phyloP scores from a whole-genome alignment of 2,113 vertebrate genomes.

The Triplophysa rosa region DNA sequence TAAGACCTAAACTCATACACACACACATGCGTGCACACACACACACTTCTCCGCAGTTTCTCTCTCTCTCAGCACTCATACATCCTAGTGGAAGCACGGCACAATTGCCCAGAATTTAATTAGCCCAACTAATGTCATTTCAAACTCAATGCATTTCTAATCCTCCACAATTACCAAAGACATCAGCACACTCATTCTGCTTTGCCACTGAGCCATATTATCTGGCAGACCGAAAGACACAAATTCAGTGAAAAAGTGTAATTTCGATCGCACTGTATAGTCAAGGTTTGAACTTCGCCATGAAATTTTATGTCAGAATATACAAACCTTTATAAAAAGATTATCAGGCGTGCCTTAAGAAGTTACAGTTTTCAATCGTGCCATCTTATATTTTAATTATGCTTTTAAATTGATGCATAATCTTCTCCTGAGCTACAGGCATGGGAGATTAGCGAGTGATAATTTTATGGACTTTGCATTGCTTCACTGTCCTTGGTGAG shows the following conservation, averaged over 20 bases:
- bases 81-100: conserved; percentile 33
- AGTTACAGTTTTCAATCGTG: conserved; percentile 18
- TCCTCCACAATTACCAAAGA: conserved; percentile 52
- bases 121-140: conserved; percentile 51
- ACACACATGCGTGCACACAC: not conserved
- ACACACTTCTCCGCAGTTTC: conserved; percentile 3
- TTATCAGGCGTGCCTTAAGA: not conserved
- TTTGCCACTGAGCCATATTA: conserved; percentile 32
- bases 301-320: conserved; percentile 6
- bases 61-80: conserved; percentile 19
- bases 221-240: conserved; percentile 21
- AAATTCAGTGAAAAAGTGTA: conserved; percentile 28
- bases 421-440: not conserved
- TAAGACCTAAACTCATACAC: conserved; percentile 44
- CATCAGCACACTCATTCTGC: conserved; percentile 42
- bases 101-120: conserved; percentile 53
- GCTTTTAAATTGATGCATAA: conserved; percentile 3
- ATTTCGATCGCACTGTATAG: conserved; percentile 1
- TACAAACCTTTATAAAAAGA: not conserved
- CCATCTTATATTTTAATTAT: conserved; percentile 14
- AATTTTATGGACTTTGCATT: conserved; percentile 23
- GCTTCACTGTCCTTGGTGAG: conserved; percentile 31
- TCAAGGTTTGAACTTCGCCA: conserved; percentile 1
- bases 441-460: not conserved
- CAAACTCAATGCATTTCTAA: conserved; percentile 58